These are phyloP conservation scores for Ridgeia piscesae DNA, from an alignment of 1,140 invertebrate genomes.

Conservation along the genomic window DNA sequence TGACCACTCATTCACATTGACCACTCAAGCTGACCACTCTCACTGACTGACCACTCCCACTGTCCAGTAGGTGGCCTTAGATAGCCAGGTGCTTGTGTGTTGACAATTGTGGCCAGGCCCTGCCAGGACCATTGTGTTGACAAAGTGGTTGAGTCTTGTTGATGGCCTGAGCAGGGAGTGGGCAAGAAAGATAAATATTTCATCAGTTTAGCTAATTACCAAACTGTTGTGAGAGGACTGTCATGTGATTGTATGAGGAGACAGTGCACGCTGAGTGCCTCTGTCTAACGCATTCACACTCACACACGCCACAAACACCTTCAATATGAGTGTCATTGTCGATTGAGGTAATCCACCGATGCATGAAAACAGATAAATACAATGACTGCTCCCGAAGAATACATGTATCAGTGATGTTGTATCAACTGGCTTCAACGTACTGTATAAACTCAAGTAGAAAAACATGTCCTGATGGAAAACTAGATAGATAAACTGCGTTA, in stretches of 20 bases:
- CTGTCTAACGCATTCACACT: not conserved
- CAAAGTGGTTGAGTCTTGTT: not conserved
- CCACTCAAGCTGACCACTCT: not conserved
- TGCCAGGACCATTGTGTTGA: not conserved
- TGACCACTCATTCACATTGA: too few species aligned
- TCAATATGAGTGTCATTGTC: not conserved
- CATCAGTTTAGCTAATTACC: conserved; percentile 1
- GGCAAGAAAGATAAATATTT: conserved; percentile 1
- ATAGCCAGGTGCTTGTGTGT: too few species aligned
- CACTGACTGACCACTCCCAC: not conserved
- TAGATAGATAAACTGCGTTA: too few species aligned
- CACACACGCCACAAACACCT: not conserved
- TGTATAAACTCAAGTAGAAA: not conserved
- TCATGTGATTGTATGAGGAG: too few species aligned
- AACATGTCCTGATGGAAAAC: not conserved
- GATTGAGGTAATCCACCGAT: not conserved
- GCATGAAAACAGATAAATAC: not conserved
- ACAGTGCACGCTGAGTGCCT: too few species aligned
- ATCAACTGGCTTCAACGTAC: not conserved
- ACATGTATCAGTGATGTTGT: not conserved
- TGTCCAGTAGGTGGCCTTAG: too few species aligned
- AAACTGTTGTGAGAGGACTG: not conserved
- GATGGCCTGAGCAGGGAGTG: not conserved
- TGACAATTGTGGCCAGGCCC: not conserved
- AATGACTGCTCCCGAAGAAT: not conserved